Base-by-base conservation (phyloP, 1,140 invertebrate genomes). In the Bombus confusus region DNA sequence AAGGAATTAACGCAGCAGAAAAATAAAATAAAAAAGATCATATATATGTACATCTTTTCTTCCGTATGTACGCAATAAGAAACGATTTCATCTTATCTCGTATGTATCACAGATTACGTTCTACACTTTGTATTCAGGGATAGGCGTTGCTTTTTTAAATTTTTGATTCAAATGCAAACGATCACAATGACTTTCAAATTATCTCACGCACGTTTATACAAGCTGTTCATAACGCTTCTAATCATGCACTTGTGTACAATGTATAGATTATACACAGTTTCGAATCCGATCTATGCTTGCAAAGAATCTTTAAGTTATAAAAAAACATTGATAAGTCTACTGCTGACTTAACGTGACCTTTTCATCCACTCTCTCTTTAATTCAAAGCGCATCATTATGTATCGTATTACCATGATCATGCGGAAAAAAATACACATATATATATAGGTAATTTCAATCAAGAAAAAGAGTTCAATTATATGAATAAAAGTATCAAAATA, bases 371-470 rank as follows among this genome's bases (percentile, higher is more conserved):
- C 47, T 22, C 47, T 52, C 47, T 52, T 22, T 22, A 62, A n/a
- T n/a, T 28, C 59, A 62, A n/a, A n/a, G 59, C 2, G 28, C 59
- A 13, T 62, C 3, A n/a, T 25, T n/a, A 12, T 2, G 59, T 28
- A 52, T 8, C 6, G 8, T 52, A 5, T 52, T 5, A 52, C 5
- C 47, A 22, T 52, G 47, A 52, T 52, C 47, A n/a, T n/a, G n/a
- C n/a, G n/a, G n/a, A n/a, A n/a, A n/a, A n/a, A n/a, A n/a, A n/a
- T 12, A 12, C 3, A 3, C 0, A 62, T 28, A 12, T 4, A 6
- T 31, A 47, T 6, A 13, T 4, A 10, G 13, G 4, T 31, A 31
- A 31, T 12, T 62, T 62, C 9, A 18, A 9, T 6, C 8, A 66
- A 66, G 31, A 5, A 6, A 66, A 34, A 18, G 13, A 31, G 62